These are phyloP conservation scores for Samia ricini DNA, from an alignment of 1,140 invertebrate species.

Conservation along the genomic window DNA sequence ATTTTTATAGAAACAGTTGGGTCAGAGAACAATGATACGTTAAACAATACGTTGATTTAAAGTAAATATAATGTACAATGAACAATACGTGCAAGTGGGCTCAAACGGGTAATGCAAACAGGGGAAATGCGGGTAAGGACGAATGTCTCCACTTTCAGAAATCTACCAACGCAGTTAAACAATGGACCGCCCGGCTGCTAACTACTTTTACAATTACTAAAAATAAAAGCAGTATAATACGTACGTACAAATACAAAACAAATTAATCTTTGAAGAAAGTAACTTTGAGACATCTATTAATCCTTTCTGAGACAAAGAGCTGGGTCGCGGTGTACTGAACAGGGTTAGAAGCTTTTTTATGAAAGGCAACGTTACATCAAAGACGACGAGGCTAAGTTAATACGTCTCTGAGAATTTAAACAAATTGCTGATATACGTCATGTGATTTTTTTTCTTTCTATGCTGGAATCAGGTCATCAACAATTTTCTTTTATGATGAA, in stretches of 20 bases:
- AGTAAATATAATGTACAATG: conserved; percentile 4
- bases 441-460: conserved; percentile 10
- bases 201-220: conserved; percentile 5
- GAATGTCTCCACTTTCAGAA: background rate
- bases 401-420: conserved; percentile 28
- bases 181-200: background rate
- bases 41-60: background rate
- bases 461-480: background rate
- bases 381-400: conserved; percentile 37
- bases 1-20: conserved; percentile 1
- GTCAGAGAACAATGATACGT: background rate
- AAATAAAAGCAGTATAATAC: background rate
- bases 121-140: background rate
- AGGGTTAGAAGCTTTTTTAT: conserved; percentile 29
- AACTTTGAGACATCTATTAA: background rate
- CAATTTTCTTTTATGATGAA: background rate
- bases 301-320: conserved; percentile 38
- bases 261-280: background rate
- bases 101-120: conserved; percentile 1
- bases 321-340: conserved; percentile 30
- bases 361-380: conserved; percentile 35
- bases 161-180: background rate
- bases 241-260: background rate
- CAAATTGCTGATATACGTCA: conserved; percentile 33
- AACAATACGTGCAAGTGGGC: conserved; percentile 1